Conservation (phyloP, 2,888 invertebrate genomes). For the Stenodema calcarata region DNA sequence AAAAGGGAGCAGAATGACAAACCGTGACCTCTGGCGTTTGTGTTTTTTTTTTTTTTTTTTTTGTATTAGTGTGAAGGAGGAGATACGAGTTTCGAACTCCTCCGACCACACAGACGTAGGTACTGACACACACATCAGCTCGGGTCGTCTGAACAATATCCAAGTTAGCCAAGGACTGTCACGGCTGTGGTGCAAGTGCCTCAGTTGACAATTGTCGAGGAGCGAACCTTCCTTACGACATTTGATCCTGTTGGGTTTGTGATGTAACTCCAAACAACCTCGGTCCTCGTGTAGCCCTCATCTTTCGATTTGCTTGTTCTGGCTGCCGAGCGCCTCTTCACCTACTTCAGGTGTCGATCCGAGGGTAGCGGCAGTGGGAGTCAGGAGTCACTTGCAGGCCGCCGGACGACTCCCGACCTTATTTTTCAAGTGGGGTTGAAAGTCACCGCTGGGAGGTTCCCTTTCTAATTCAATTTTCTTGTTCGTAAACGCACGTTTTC, state of each 20-base stretch:
- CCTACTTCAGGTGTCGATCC: not conserved
- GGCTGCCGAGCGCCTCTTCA: not conserved
- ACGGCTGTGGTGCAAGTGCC: slow-evolving; percentile 13
- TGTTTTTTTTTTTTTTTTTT: no score
- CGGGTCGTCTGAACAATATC: not conserved
- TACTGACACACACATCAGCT: not conserved
- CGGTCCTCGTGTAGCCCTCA: not conserved
- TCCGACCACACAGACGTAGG: not conserved
- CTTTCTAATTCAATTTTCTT: not conserved
- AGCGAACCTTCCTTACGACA: slow-evolving; percentile 16
- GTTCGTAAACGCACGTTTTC: not conserved
- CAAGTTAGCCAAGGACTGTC: slow-evolving; percentile 16
- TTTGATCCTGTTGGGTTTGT: not conserved
- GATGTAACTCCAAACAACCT: slow-evolving; percentile 11
- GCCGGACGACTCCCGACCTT: not conserved
- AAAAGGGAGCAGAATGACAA: not conserved
- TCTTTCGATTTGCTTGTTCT: slow-evolving; percentile 5
- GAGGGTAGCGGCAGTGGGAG: not conserved
- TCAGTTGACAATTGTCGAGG: slow-evolving; percentile 17
- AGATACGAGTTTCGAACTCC: not conserved
- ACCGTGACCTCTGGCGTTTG: not conserved
- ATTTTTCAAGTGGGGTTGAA: not conserved
- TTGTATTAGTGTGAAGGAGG: not conserved
- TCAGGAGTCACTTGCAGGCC: not conserved
- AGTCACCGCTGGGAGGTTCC: not conserved